phyloP scores from a whole-genome alignment of 2,113 vertebrate species.

The Cacatua alba region DNA sequence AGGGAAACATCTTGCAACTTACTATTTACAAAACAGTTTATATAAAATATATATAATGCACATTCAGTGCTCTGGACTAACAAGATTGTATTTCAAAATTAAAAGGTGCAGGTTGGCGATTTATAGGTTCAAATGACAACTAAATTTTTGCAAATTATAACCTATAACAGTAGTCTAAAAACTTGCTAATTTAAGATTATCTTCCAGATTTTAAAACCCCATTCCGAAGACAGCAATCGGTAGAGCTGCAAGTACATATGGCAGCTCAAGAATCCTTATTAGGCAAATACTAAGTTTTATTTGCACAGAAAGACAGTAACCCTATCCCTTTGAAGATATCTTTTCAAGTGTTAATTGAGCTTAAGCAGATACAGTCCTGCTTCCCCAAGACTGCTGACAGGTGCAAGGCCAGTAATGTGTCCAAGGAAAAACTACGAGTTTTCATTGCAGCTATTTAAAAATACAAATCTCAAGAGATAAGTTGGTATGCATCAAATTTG shows the following conservation, averaged over 20 bases:
- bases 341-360: constrained; percentile 48
- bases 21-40: neutral
- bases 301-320: neutral
- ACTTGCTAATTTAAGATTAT: neutral
- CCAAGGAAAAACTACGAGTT: neutral
- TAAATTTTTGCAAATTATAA: neutral
- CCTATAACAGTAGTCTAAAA: neutral
- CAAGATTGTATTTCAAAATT: neutral
- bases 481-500: neutral
- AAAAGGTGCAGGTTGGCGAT: neutral
- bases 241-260: neutral
- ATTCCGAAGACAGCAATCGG: neutral
- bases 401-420: neutral
- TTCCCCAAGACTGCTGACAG: constrained; percentile 30
- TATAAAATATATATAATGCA: neutral
- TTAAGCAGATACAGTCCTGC: constrained; percentile 23
- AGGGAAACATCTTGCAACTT: neutral
- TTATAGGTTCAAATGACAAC: neutral
- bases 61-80: neutral
- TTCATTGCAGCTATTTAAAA: constrained; percentile 30
- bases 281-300: neutral
- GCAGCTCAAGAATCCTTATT: neutral
- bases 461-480: neutral
- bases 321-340: constrained; percentile 30
- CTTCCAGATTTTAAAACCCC: neutral